Conservation (phyloP, 2,113 vertebrate genomes). For the Myotis brandtii region DNA sequence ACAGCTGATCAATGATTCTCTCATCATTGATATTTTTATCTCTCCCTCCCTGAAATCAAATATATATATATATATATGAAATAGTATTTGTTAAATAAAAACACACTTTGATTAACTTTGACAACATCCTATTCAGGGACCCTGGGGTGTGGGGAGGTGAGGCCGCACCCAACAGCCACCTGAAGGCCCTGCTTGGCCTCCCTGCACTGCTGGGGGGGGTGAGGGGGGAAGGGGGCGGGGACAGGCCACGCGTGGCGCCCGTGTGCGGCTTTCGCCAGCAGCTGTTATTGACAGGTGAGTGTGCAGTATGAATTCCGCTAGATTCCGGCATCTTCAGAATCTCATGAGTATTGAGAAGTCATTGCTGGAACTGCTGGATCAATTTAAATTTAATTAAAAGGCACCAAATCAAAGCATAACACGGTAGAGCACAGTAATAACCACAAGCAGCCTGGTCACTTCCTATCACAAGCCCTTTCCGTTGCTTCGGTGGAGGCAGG, state of each 20-base stretch:
- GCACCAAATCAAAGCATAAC: conserved; percentile 78
- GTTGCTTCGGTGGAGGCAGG: neutral
- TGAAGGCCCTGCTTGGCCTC: accelerated
- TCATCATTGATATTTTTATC: too few species aligned
- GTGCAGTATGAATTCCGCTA: conserved; percentile 63
- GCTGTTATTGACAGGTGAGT: conserved; percentile 58
- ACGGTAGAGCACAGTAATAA: conserved; percentile 71
- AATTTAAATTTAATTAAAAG: conserved; percentile 85
- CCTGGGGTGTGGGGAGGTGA: accelerated
- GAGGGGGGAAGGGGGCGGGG: neutral
- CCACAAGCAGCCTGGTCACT: conserved; percentile 33
- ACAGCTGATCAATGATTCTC: too few species aligned
- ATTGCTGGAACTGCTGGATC: conserved; percentile 75
- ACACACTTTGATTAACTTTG: neutral
- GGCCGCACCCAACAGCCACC: accelerated
- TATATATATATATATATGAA: too few species aligned
- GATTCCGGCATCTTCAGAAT: conserved; percentile 77
- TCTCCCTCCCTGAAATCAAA: too few species aligned
- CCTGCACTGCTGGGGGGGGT: too few species aligned
- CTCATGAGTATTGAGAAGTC: conserved; percentile 77
- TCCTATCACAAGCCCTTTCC: neutral
- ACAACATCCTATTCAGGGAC: neutral
- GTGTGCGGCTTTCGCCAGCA: neutral
- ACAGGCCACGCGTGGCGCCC: neutral
- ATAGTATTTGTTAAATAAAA: too few species aligned